These are phyloP conservation scores for Marronus borbonicus DNA, from an alignment of 2,888 invertebrate genomes.

Conservation along the genomic window DNA sequence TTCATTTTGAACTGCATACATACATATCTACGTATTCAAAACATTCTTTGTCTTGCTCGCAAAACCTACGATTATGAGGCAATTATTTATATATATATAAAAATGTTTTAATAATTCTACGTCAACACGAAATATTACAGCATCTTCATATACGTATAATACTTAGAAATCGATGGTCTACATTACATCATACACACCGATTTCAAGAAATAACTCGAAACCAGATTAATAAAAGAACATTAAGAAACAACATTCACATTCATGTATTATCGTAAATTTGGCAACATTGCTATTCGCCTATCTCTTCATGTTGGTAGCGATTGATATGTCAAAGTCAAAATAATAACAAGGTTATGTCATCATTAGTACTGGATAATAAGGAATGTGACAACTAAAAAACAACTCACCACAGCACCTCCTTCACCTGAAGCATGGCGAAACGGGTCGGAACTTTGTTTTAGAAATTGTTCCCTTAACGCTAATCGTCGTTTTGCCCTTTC, in stretches of 20 bases:
- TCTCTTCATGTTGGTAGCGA: background rate
- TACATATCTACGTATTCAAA: too few species aligned
- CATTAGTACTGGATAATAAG: background rate
- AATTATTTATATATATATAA: too few species aligned
- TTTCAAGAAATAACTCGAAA: constrained; percentile 15
- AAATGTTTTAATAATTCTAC: too few species aligned
- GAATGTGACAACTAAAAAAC: constrained; percentile 13
- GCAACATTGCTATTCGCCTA: constrained; percentile 58
- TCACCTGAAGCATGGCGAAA: constrained; percentile 77
- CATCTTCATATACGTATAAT: background rate
- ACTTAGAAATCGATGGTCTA: constrained; percentile 3
- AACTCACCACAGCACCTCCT: constrained; percentile 82
- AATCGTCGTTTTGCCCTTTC: constrained; percentile 77
- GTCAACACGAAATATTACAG: too few species aligned
- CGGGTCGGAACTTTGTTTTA: constrained; percentile 82
- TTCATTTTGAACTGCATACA: too few species aligned
- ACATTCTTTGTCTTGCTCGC: too few species aligned
- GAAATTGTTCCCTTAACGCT: constrained; percentile 79
- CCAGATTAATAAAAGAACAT: background rate
- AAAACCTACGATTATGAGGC: too few species aligned
- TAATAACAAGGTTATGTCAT: constrained; percentile 64
- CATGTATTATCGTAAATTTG: constrained; percentile 69
- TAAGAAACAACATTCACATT: constrained; percentile 64
- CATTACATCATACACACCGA: constrained; percentile 7
- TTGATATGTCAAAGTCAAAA: constrained; percentile 66